Evolutionary conservation across 2,888 invertebrate genomes (phyloP).

Genomic region (Epirrhoe tristata): DNA sequence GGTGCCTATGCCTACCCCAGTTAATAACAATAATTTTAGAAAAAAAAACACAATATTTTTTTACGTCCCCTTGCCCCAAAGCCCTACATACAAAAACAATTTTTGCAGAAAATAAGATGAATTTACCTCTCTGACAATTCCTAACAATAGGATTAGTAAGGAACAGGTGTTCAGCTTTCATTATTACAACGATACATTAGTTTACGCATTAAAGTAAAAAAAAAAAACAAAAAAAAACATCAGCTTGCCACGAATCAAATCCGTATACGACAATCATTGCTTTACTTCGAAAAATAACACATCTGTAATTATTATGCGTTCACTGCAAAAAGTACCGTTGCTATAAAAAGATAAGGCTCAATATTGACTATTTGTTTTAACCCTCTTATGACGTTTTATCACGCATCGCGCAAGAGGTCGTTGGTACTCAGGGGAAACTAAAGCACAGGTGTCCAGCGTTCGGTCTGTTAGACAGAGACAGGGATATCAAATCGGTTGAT

Average conservation of each 20-base stretch:
- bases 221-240: constrained; percentile 63
- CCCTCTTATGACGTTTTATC: constrained; percentile 63
- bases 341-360: constrained; percentile 48
- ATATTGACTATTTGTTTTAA: constrained; percentile 51
- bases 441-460: constrained; percentile 86
- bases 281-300: constrained; percentile 78
- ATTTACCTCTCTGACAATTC: constrained; percentile 65
- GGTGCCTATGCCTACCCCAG: background rate
- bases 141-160: constrained; percentile 72
- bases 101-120: constrained; percentile 61
- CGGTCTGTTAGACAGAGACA: constrained; percentile 69
- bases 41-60: background rate
- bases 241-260: constrained; percentile 81
- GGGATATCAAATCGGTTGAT: constrained; percentile 50
- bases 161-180: constrained; percentile 78
- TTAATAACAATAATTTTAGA: background rate
- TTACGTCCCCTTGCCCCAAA: constrained; percentile 32
- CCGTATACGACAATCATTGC: constrained; percentile 84
- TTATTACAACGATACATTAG: constrained; percentile 83
- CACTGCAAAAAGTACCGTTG: constrained; percentile 54
- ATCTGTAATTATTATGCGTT: constrained; percentile 64
- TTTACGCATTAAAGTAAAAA: constrained; percentile 75
- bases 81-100: constrained; percentile 46
- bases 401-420: constrained; percentile 74
- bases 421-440: constrained; percentile 85